Base-by-base conservation (phyloP, 2,888 invertebrate genomes). In the Archips crataeganus region DNA sequence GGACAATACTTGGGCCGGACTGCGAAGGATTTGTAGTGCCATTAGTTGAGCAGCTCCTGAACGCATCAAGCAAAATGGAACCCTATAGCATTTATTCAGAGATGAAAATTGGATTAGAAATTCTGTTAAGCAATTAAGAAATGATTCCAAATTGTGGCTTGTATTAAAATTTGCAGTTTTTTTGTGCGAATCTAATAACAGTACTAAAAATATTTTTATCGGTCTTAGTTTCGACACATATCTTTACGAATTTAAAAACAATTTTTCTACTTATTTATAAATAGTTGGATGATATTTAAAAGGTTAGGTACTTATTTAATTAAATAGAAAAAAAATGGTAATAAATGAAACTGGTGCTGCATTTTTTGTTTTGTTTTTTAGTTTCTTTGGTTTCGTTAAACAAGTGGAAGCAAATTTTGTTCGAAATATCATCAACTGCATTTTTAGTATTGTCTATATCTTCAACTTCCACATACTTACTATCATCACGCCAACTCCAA, bases 21-120 rank as follows among this genome's bases (percentile, higher is more conserved):
- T 86, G 85, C 82, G 85, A 87, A 87, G 90, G 92, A 93, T 93
- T 94, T 94, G 93, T 94, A 89, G 89, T 80, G 87, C 90, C 91
- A 94, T 94, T 94, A 93, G 93, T 90, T 87, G 83, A 83, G 84
- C 86, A 86, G 82, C 68, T 65, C 51, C 60, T 32, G 23, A 45
- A 49, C 51, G 23, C 34, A 34, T n/a, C 71, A 36, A 60, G 51
- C 45, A n/a, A 74, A 49, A 60, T 63, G 60, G 13, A 42, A 75
- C 76, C 74, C 76, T 79, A 76, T 75, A 71, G 39, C 57, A 51
- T 32, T 47, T 45, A 3, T 23, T 60, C 66, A 77, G 57, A 71
- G 75, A 64, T 11, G 34, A 72, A 62, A 77, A 75, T 75, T 60
- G 59, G 49, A 45, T 45, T 49, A 3, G 36, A 36, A 34, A 15